These are phyloP conservation scores for Anolis apletophallus DNA, from an alignment of 2,797 vertebrate species.

Conservation along the genomic window DNA sequence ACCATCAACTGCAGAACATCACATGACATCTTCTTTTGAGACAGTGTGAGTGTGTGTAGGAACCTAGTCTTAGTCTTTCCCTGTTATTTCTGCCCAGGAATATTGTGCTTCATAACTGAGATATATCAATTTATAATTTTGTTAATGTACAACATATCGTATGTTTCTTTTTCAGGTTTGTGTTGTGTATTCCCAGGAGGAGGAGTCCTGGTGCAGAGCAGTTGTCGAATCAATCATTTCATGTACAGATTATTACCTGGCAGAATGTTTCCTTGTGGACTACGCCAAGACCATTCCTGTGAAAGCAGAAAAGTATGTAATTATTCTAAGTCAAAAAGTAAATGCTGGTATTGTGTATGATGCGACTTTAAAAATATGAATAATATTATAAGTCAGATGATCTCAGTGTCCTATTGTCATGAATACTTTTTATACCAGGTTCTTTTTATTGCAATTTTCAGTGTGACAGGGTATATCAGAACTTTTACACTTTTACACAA, in stretches of 20 bases:
- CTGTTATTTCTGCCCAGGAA: no score
- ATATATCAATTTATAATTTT: not conserved
- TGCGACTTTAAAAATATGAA: not conserved
- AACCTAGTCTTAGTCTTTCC: no score
- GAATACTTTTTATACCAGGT: no score
- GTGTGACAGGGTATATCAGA: no score
- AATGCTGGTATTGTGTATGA: not conserved
- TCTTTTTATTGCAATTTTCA: no score
- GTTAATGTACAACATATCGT: rapidly evolving
- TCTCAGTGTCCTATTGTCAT: not conserved
- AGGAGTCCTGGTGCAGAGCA: slow-evolving; percentile 80
- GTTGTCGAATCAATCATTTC: slow-evolving; percentile 69
- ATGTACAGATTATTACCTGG: slow-evolving; percentile 62
- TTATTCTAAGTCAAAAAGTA: not conserved
- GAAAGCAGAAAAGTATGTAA: slow-evolving; percentile 72
- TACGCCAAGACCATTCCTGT: slow-evolving; percentile 75
- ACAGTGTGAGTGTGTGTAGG: no score
- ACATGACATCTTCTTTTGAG: no score
- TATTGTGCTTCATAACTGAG: no score
- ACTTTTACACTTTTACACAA: no score
- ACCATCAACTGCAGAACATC: no score
- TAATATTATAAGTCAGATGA: not conserved
- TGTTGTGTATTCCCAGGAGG: slow-evolving; percentile 76
- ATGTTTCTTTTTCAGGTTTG: slow-evolving; percentile 69
- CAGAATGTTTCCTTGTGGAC: slow-evolving; percentile 81